A percentile compares a stretch with the other conserved stretches of the same genome.
Evolutionary conservation across 2,888 invertebrate genomes (phyloP).

Genomic region (Conchocele bisecta): DNA sequence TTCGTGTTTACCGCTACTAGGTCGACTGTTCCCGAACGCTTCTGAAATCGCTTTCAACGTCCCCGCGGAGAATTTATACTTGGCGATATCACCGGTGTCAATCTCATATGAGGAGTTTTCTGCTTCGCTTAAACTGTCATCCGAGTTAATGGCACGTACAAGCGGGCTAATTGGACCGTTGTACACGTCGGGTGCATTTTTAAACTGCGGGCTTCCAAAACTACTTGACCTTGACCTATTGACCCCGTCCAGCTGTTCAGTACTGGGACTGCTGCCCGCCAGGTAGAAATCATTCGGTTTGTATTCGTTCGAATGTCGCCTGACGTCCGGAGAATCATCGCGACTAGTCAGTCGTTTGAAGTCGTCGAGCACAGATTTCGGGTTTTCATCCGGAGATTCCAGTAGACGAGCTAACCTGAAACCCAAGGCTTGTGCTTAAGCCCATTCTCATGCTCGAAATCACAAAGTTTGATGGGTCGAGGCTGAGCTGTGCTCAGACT

Average conservation of each 20-base stretch:
- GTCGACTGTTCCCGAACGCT: slow-evolving; percentile 37
- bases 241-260: background rate
- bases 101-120: slow-evolving; percentile 13
- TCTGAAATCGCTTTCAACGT: slow-evolving; percentile 42
- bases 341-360: slow-evolving; percentile 29
- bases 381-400: slow-evolving; percentile 48
- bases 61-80: slow-evolving; percentile 53
- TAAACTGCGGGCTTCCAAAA: background rate
- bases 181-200: background rate
- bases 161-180: too few species aligned
- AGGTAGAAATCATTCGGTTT: background rate
- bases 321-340: slow-evolving; percentile 4
- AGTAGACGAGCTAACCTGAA: slow-evolving; percentile 33
- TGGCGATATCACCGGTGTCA: slow-evolving; percentile 38
- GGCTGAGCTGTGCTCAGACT: too few species aligned
- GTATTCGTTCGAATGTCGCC: slow-evolving; percentile 17
- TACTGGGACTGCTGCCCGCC: background rate
- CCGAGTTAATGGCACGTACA: background rate
- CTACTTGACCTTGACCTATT: too few species aligned
- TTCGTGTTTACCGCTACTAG: slow-evolving; percentile 13
- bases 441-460: too few species aligned
- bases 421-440: background rate
- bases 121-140: background rate
- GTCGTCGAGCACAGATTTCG: slow-evolving; percentile 46
- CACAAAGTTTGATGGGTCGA: too few species aligned